Evolutionary conservation across 2,888 invertebrate species (phyloP), one percentile per base, ranked within the genome.

Genomic region (Sarcophaga caerulescens): DNA sequence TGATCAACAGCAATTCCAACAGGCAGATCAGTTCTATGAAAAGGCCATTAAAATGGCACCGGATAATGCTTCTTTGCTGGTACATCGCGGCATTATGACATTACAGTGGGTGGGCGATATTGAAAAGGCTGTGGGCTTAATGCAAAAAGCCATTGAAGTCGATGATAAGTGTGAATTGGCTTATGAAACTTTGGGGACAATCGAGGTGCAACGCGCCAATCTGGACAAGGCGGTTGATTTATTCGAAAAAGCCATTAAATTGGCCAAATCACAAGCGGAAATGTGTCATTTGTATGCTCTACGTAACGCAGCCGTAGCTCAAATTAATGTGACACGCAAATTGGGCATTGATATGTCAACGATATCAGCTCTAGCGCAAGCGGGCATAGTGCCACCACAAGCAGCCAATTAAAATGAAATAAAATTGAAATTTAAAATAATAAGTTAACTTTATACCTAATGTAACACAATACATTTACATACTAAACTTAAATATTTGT

Each of bases 141-240:
- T 99, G 90, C 95, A 96, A 87, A 95, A 96, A 92, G 98, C 98
- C 1, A 95, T 99, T 88, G 95, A 96, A 91, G 94, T 98, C 90
- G 99, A 99, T 94, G 96, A 97, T 74, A 97, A 97, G 93, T 99
- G 98, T 94, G 97, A 98, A 93, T 96, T 98, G 94, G 99, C 98
- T 11, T 98, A 97, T 93, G 99, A 99, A 94, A 98, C 98, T 66
- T 94, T 99, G 86, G 99, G 98, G 89, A 98, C 98, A 44, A 96
- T 99, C 88, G 98, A 98, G 95, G 97, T 99, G 88, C 99, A 99
- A 94, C 91, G 93, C 94, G 96, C 97, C 95, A 94, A 98, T 93
- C 94, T 98, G 88, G 94, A 95, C 82, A 94, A 95, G 89, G 98
- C 98, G 3, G 95, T 98, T 88, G 96, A 96, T 89, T 94, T 97